These are phyloP conservation scores for Drosophila kuntzei DNA, from an alignment of 2,888 invertebrate species.

Conservation along the genomic window DNA sequence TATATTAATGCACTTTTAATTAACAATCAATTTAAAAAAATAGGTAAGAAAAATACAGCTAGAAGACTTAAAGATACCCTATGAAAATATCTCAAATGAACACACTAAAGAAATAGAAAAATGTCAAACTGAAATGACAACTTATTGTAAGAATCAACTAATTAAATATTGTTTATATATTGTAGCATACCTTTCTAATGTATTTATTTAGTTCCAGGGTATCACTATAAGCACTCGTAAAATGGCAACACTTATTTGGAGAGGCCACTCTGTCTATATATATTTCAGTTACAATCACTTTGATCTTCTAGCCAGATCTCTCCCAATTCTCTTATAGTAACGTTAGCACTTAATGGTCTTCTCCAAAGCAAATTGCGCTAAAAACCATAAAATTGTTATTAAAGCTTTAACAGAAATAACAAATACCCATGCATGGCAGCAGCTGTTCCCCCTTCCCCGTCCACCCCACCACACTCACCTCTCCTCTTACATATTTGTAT, in stretches of 20 bases:
- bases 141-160: no score
- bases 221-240: not conserved
- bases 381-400: slow-evolving; percentile 78
- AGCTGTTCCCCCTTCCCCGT: not conserved
- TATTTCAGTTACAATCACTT: slow-evolving; percentile 12
- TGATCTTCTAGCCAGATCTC: slow-evolving; percentile 29
- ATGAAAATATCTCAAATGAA: no score
- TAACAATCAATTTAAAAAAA: not conserved
- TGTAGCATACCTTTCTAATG: not conserved
- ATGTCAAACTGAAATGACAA: no score
- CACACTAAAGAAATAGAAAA: no score
- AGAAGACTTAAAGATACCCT: no score
- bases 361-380: slow-evolving; percentile 52
- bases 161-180: not conserved
- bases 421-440: slow-evolving; percentile 30
- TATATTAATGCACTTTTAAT: not conserved
- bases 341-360: slow-evolving; percentile 42
- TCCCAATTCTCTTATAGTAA: slow-evolving; percentile 17
- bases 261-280: slow-evolving; percentile 1
- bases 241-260: not conserved
- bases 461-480: not conserved
- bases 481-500: not conserved
- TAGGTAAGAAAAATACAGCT: not conserved
- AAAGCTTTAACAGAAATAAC: slow-evolving; percentile 56
- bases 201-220: not conserved